Evolutionary conservation across 1,140 invertebrate genomes (phyloP).

Genomic region (Drosophila trapezifrons): DNA sequence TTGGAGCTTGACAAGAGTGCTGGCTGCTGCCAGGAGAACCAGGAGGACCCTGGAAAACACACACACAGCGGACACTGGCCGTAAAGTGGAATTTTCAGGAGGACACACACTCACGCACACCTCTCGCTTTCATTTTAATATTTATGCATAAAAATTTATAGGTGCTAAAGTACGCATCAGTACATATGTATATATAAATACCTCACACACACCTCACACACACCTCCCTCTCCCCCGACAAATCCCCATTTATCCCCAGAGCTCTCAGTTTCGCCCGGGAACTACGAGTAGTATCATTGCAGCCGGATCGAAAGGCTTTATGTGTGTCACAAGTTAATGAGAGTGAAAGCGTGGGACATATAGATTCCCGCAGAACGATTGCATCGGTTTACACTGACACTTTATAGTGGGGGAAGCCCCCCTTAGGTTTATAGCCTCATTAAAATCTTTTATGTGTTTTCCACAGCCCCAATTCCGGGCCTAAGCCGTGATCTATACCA

Average conservation of each 20-base stretch:
- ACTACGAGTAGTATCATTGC: background rate
- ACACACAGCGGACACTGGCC: constrained; percentile 34
- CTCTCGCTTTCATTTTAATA: constrained; percentile 58
- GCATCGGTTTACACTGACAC: background rate
- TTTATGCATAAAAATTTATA: constrained; percentile 80
- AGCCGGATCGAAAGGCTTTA: background rate
- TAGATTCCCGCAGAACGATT: background rate
- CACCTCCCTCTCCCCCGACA: constrained; percentile 19
- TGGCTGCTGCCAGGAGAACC: constrained; percentile 12
- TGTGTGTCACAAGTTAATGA: background rate
- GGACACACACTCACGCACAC: background rate
- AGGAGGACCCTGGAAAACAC: constrained; percentile 1
- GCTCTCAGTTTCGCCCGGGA: background rate
- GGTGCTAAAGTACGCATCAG: constrained; percentile 75
- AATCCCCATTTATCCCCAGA: constrained; percentile 5
- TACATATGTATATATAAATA: constrained; percentile 62
- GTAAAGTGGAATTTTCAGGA: constrained; percentile 71
- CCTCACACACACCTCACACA: too few relatives aligned
- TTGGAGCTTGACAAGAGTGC: constrained; percentile 67
- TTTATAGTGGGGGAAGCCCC: too few relatives aligned
- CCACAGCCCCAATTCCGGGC: background rate
- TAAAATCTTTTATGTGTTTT: constrained; percentile 9
- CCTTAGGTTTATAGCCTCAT: background rate
- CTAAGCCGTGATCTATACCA: background rate
- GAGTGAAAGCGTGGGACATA: background rate